Evolutionary conservation across 1,140 invertebrate species (phyloP).

Genomic region (Cyrtorhinus lividipennis): DNA sequence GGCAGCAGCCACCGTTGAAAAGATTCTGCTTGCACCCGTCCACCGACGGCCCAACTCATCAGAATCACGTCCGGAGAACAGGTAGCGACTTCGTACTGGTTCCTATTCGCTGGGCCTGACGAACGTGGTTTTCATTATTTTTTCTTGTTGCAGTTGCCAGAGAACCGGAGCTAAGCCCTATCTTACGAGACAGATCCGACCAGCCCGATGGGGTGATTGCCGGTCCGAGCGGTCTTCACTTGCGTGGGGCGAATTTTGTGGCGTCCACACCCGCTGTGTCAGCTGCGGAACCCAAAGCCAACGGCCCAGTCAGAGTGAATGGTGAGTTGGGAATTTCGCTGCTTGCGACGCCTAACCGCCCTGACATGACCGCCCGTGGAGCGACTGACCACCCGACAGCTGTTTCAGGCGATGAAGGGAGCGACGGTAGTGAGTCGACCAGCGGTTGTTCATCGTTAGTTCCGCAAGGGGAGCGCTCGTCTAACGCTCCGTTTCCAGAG

Average conservation of each 20-base stretch:
- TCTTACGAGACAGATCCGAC: not conserved
- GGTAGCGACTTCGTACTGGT: not conserved
- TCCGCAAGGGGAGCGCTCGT: conserved; percentile 28
- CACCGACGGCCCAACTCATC: not conserved
- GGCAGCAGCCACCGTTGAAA: conserved; percentile 2
- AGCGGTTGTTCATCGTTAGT: conserved; percentile 38
- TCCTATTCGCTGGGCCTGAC: no score
- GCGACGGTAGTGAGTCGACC: conserved; percentile 37
- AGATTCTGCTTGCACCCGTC: conserved; percentile 1
- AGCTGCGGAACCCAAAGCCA: not conserved
- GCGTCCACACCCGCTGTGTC: conserved; percentile 16
- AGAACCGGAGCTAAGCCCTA: conserved; percentile 19
- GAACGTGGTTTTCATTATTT: not conserved
- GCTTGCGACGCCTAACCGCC: conserved; percentile 30
- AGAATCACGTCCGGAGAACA: not conserved
- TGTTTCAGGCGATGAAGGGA: conserved; percentile 34
- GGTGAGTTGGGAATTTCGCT: conserved; percentile 25
- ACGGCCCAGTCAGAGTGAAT: not conserved
- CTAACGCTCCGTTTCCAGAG: not conserved
- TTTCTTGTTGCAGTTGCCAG: not conserved
- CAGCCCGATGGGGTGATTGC: conserved; percentile 2
- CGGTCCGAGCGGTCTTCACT: conserved; percentile 21
- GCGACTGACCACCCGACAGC: no score
- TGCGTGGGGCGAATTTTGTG: conserved; percentile 4
- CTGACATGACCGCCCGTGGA: conserved; percentile 24